Evolutionary conservation across 2,113 vertebrate species (phyloP), one percentile per base, ranked within the genome.

Genomic region (Cheilinus undulatus): DNA sequence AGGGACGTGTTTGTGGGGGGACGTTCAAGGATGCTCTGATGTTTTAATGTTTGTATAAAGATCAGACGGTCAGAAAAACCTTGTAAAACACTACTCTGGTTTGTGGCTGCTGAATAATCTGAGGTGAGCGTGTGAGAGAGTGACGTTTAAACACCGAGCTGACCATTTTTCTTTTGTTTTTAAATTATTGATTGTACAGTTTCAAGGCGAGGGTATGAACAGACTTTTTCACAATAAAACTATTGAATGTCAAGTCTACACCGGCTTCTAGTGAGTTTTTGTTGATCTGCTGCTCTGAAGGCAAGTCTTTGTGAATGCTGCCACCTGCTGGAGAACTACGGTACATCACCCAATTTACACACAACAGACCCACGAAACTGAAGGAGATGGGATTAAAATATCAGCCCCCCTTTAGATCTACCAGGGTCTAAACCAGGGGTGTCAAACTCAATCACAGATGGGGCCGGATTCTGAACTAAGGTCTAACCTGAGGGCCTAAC

Each of bases 121-220:
- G 67, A 56, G 48, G 45, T 0, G 36, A 7, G 46, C 0, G 64
- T 0, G 50, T 3, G 56, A 0, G 63, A 34, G 34, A 7, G 26
- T 72, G 49, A 76, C 70, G 50, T 54, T 73, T 30, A 82, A 71
- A 70, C 57, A 75, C 54, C 15, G 34, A 69, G 65, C 58, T 80
- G 75, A 81, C 70, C 60, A 20, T 78, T 78, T 82, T 82, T 59
- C 19, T 68, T 73, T 64, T 61, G 70, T 64, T 83, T 88, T 88
- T 89, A 91, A 91, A 89, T 92, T 91, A 92, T 91, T 91, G 86
- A 91, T 89, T 92, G 91, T 92, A 91, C 85, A 91, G 91, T 82
- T 80, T 83, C 24, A 69, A 78, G 70, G 58, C 60, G 3, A 82
- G 26, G 42, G 65, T 72, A 69, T 80, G 80, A 83, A 78, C 81